Conservation (phyloP, 2,888 invertebrate genomes). For the Dione vanillae region DNA sequence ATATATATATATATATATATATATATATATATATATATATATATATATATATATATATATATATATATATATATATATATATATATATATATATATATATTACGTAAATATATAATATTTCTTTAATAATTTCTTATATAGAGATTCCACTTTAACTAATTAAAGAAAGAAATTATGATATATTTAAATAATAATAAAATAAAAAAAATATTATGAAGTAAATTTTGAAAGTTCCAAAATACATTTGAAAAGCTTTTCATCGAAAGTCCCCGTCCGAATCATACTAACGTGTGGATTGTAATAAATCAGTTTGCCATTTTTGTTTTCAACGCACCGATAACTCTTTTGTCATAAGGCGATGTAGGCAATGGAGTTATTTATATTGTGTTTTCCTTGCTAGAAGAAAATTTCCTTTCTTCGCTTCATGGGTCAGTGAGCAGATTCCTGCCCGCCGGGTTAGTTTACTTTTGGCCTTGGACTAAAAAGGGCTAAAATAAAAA, state of each 20-base stretch:
- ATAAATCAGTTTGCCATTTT: constrained; percentile 83
- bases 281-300: constrained; percentile 65
- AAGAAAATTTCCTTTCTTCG: constrained; percentile 83
- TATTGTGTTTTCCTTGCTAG: constrained; percentile 80
- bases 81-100: too few relatives aligned
- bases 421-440: constrained; percentile 84
- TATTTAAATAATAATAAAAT: background rate
- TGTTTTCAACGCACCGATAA: constrained; percentile 85
- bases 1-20: too few relatives aligned
- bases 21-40: too few relatives aligned
- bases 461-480: constrained; percentile 28
- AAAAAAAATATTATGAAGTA: background rate
- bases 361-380: constrained; percentile 84
- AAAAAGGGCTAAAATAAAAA: constrained; percentile 33
- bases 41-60: too few relatives aligned
- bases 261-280: constrained; percentile 49
- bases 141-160: background rate
- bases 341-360: constrained; percentile 85
- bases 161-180: background rate
- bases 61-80: too few relatives aligned
- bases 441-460: constrained; percentile 65
- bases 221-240: background rate
- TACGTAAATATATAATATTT: too few relatives aligned
- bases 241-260: constrained; percentile 26
- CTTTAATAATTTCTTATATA: too few relatives aligned